Evolutionary conservation across 2,797 vertebrate genomes (phyloP), one percentile per base, ranked within the genome.

Genomic region (Knipowitschia caucasica): DNA sequence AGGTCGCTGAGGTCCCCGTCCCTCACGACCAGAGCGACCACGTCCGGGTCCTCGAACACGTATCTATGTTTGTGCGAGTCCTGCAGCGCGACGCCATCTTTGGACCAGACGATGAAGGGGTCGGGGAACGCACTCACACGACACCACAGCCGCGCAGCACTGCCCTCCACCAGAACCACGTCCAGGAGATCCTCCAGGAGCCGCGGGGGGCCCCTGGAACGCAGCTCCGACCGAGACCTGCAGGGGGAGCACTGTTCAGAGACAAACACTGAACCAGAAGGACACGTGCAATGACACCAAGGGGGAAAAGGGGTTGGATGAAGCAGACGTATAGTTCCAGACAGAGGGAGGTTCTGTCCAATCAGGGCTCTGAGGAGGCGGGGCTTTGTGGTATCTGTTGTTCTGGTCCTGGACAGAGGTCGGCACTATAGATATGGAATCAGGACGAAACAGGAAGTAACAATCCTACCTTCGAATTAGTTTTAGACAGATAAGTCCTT

Each of bases 41-140:
- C 62, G 31, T 87, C 86, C 0, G 85, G 84, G 69, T 89, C 89
- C 59, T 88, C 81, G 30, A 90, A 89, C 49, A 88, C 54, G 0
- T 81, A 87, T 52, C 76, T 50, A 33, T 90, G 86, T 76, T 90
- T 90, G 31, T 82, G 85, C 5, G 83, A 74, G 0, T 90, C 73
- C 20, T 80, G 83, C 29, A 91, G 77, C 65, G 89, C 84, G 38
- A 71, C 75, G 30, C 82, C 66, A 0, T 89, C 73, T 57, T 92
- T 88, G 53, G 68, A 80, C 87, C 85, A 86, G 56, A 84, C 52
- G 38, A 90, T 89, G 64, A 88, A 89, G 1, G 82, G 87, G 63
- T 88, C 88, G 0, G 64, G 84, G 59, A 89, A 89, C 26, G 83
- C 82, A 0, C 79, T 88, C 27, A 90, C 84, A 47, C 79, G 50